Conservation (phyloP, 2,797 vertebrate species). For the Tiaroga cobitis region DNA sequence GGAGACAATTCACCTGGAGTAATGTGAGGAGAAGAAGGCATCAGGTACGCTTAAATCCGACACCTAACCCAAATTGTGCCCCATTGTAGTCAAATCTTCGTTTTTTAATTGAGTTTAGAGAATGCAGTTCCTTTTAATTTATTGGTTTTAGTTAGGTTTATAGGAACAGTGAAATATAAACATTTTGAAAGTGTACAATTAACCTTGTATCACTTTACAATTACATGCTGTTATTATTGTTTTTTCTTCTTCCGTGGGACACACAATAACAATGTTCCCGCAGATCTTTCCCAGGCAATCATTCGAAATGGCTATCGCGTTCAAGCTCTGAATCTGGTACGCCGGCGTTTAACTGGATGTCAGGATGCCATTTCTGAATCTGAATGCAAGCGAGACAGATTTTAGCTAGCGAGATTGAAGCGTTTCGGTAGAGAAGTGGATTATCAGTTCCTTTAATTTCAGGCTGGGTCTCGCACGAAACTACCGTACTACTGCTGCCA, state of each 20-base stretch:
- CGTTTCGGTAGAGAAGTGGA: no score
- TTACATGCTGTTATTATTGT: no score
- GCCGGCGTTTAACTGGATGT: no score
- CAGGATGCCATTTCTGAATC: no score
- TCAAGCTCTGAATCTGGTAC: no score
- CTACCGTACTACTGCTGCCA: no score
- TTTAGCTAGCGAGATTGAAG: no score
- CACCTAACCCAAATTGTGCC: neutral
- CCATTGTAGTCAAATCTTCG: neutral
- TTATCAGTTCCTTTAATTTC: neutral
- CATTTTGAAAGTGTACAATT: neutral
- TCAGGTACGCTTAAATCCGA: neutral
- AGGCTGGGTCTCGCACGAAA: neutral
- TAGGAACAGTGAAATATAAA: neutral
- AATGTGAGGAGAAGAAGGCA: slow-evolving; percentile 32
- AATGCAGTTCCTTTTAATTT: neutral
- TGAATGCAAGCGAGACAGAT: no score
- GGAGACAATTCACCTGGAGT: slow-evolving; percentile 58
- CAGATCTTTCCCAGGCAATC: no score
- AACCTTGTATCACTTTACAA: neutral
- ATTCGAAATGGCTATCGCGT: no score
- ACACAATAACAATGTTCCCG: no score
- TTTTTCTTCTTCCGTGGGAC: no score
- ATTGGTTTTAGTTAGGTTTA: neutral
- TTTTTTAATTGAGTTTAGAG: neutral